Evolutionary conservation across 2,113 vertebrate genomes (phyloP).

Genomic region (Anhinga rufa): DNA sequence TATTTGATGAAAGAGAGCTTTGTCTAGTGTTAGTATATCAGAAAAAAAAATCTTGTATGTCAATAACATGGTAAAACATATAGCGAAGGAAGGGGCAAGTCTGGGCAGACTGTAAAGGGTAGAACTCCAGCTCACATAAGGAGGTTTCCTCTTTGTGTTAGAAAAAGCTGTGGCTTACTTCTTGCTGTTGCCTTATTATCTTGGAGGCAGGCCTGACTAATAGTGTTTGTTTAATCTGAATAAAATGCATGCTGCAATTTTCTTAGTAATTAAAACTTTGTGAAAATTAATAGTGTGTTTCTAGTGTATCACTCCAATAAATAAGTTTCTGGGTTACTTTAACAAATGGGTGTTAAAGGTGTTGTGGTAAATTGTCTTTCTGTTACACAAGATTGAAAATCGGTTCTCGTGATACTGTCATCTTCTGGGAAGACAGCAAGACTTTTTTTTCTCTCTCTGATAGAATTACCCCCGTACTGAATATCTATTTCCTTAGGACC

Average conservation of each 20-base stretch:
- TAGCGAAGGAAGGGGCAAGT: background rate
- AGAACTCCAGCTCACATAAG: background rate
- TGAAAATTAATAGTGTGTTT: background rate
- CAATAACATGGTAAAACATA: background rate
- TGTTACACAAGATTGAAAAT: background rate
- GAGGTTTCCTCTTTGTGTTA: background rate
- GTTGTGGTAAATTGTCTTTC: background rate
- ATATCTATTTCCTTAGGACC: background rate
- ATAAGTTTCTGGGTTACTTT: background rate
- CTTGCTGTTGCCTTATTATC: background rate
- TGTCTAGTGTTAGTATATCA: background rate
- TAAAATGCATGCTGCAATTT: background rate
- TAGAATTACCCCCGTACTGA: background rate
- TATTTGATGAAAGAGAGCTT: conserved; percentile 6
- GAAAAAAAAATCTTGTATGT: background rate
- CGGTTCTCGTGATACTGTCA: accelerated
- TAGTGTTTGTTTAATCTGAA: background rate
- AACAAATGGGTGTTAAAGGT: background rate
- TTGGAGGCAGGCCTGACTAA: background rate
- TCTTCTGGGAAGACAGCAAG: background rate
- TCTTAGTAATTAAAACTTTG: background rate
- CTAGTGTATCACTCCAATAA: background rate
- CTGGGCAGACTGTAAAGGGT: conserved; percentile 11
- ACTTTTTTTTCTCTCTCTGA: background rate
- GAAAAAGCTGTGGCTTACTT: background rate